Conservation (phyloP, 2,797 vertebrate genomes). For the Percopsis omiscomaycus region DNA sequence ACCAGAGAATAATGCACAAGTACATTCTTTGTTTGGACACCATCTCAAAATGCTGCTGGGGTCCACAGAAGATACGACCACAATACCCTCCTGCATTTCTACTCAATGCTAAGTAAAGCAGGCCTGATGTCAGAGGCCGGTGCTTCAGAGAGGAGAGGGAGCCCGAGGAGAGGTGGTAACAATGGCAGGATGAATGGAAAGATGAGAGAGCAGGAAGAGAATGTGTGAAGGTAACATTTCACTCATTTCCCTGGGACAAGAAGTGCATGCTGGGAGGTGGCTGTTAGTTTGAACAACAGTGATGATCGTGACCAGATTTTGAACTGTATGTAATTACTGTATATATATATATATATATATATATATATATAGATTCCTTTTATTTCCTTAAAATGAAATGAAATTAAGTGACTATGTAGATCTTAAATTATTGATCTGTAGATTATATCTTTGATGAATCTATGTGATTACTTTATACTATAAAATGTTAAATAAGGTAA, state of each 20-base stretch:
- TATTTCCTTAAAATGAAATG: slow-evolving; percentile 1
- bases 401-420: not conserved
- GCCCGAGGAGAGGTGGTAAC: not conserved
- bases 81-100: slow-evolving; percentile 1
- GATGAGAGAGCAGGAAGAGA: slow-evolving; percentile 5
- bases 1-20: slow-evolving; percentile 5
- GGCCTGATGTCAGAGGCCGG: slow-evolving; percentile 7
- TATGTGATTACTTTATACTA: too few species aligned
- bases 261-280: not conserved
- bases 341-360: too few species aligned
- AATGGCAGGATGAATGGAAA: not conserved
- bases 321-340: not conserved
- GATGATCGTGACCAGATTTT: too few species aligned
- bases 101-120: not conserved
- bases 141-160: slow-evolving; percentile 4
- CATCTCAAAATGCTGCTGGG: slow-evolving; percentile 1
- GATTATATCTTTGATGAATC: too few species aligned
- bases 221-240: slow-evolving; percentile 23
- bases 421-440: too few species aligned
- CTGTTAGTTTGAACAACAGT: not conserved
- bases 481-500: too few species aligned
- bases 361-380: too few species aligned
- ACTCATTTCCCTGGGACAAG: slow-evolving; percentile 21
- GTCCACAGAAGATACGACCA: not conserved
- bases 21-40: not conserved